Percentiles rank a stretch among this genome's conserved stretches.
These are phyloP conservation scores for Chionomys nivalis DNA, from an alignment of 2,113 vertebrate genomes.

Conservation along the genomic window DNA sequence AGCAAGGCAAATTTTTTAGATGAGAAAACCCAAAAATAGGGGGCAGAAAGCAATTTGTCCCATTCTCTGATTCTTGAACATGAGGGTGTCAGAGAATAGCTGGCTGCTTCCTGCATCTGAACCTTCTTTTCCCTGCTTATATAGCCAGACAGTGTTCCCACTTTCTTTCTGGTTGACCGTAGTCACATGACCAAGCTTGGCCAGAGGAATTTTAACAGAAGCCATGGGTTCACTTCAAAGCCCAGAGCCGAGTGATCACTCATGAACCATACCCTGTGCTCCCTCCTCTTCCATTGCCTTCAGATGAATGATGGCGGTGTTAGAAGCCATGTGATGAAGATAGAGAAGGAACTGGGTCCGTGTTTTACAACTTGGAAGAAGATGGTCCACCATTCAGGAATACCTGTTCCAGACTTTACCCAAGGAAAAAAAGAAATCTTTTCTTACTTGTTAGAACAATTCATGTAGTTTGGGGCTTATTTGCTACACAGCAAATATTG, in stretches of 20 bases:
- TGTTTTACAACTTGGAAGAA: neutral
- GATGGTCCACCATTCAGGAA: neutral
- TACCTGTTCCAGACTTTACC: neutral
- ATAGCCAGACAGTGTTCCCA: neutral
- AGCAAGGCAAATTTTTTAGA: neutral
- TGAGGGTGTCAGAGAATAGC: neutral
- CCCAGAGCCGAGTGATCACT: neutral
- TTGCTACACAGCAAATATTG: neutral
- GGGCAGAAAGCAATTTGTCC: neutral
- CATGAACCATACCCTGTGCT: neutral
- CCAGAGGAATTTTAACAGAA: neutral
- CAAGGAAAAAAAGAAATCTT: neutral
- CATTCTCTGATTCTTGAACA: neutral
- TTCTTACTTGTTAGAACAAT: neutral
- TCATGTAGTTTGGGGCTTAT: neutral
- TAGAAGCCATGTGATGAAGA: conserved; percentile 13
- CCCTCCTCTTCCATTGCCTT: neutral
- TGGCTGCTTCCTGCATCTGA: neutral
- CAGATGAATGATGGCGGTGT: neutral
- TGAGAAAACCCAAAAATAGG: neutral
- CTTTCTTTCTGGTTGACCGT: neutral
- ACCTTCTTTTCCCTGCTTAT: neutral
- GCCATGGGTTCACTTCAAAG: neutral
- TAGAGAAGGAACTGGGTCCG: neutral
- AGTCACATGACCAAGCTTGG: neutral